Evolutionary conservation across 2,888 invertebrate genomes (phyloP), one percentile per base, ranked within the genome.

Genomic region (Acheta domesticus): DNA sequence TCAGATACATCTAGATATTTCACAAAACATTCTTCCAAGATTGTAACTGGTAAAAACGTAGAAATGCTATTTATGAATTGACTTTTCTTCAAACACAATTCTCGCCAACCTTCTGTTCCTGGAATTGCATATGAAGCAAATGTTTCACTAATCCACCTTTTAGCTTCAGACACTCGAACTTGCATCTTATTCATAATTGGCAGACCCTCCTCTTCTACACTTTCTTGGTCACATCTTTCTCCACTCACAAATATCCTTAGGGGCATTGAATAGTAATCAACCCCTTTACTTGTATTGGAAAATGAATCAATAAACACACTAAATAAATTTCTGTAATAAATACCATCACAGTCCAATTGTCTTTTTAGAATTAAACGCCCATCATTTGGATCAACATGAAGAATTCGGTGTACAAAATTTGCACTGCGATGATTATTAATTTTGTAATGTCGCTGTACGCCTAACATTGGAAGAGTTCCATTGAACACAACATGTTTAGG

Each of bases 111-210:
- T 23, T 82, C 82, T 12, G 74, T 77, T 36, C 80, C 81, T 80
- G 95, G 95, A 87, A 95, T 94, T n/a, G 94, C 92, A 85, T 94
- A 95, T 62, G 95, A 95, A 11, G 95, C 95, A 83, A 94, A 92
- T 0, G 95, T 95, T 86, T 95, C 95, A 20, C 94, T 93, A 85
- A 94, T 92, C 94, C 95, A 95, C 85, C 94, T 93, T 84, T 92
- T 93, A 19, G 95, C 94, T 84, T 94, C 93, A 14, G 92, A 89
- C 82, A 94, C 90, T 85, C 92, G 91, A 19, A 91, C 88, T 85
- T 92, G 92, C 48, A 79, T 48, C 73, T 78, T 79, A 19, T 21
- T 50, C 20, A 16, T 48, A 74, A 74, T 20, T 23, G 48, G n/a
- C 48, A 62, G 21, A 12, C 49, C 74, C 75, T 81, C 78, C 36